Evolutionary conservation across 2,113 vertebrate species (phyloP).

Genomic region (Rostratula benghalensis): DNA sequence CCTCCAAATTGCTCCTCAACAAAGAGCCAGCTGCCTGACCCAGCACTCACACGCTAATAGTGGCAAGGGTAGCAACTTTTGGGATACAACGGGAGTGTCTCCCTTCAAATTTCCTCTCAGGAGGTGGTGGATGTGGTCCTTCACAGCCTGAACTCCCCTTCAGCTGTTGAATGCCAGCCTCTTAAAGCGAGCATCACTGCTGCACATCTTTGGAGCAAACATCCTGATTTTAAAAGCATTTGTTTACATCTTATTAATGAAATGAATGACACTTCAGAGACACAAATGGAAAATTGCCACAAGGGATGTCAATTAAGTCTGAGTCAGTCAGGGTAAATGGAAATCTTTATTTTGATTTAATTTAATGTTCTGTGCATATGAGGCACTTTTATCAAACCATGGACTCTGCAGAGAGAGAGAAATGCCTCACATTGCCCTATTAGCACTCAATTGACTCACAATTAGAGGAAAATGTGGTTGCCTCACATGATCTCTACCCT

Average conservation of each 20-base stretch:
- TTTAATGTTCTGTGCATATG: slow-evolving; percentile 28
- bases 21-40: not conserved
- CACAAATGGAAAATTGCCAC: slow-evolving; percentile 37
- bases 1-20: not conserved
- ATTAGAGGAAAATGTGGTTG: slow-evolving; percentile 42
- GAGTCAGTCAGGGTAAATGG: slow-evolving; percentile 42
- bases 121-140: not conserved
- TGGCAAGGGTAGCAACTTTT: not conserved
- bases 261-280: slow-evolving; percentile 44
- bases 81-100: not conserved
- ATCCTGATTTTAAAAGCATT: slow-evolving; percentile 18
- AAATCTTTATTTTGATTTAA: slow-evolving; percentile 57
- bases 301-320: slow-evolving; percentile 44
- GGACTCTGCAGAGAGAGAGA: not conserved
- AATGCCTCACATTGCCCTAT: slow-evolving; percentile 21
- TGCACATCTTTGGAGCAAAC: slow-evolving; percentile 24
- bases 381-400: not conserved
- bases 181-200: not conserved
- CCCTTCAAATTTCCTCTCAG: not conserved
- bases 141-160: not conserved
- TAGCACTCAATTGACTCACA: slow-evolving; percentile 43
- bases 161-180: not conserved
- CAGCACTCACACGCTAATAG: not conserved
- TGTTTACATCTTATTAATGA: slow-evolving; percentile 58
- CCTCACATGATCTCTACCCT: not conserved